Evolutionary conservation across 2,113 vertebrate species (phyloP).

Genomic region (Catagonus wagneri): DNA sequence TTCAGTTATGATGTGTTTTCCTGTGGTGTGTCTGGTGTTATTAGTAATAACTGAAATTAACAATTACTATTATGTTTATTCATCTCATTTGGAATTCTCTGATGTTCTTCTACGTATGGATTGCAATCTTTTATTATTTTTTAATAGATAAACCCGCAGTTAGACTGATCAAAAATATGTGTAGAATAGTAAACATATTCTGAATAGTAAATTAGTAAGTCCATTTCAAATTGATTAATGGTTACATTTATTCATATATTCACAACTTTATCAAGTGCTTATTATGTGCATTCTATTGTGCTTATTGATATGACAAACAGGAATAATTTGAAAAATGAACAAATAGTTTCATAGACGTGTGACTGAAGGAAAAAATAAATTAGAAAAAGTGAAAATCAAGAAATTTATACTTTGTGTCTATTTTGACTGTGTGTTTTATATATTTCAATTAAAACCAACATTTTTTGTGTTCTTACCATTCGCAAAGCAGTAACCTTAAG

Average conservation of each 20-base stretch:
- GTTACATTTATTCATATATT: background rate
- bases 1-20: background rate
- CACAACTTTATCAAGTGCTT: background rate
- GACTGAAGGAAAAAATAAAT: background rate
- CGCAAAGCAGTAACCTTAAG: background rate
- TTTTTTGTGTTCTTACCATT: background rate
- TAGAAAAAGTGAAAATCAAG: background rate
- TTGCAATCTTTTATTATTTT: background rate
- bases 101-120: background rate
- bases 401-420: background rate
- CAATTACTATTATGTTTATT: background rate
- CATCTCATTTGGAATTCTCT: background rate
- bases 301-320: background rate
- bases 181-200: background rate
- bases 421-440: background rate
- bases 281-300: background rate
- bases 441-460: background rate
- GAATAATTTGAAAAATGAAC: background rate
- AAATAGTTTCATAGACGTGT: background rate
- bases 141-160: background rate
- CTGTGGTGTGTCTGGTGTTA: background rate
- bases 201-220: background rate
- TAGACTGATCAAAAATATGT: background rate
- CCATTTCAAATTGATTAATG: background rate
- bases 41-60: background rate